These are phyloP conservation scores for Podotricha telesiphe DNA, from an alignment of 2,888 invertebrate species.

Conservation along the genomic window DNA sequence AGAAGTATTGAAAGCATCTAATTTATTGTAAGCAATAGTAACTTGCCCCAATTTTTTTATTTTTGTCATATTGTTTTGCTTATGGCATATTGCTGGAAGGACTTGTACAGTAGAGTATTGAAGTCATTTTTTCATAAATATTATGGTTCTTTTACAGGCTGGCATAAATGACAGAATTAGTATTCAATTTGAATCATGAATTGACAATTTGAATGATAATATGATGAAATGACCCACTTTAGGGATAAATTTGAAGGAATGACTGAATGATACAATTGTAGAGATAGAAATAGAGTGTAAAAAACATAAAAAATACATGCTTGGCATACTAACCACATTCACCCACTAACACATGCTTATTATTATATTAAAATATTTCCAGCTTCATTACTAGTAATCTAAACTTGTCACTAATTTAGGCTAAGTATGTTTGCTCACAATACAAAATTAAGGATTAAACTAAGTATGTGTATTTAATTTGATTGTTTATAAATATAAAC, in stretches of 20 bases:
- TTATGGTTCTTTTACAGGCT: conserved; percentile 71
- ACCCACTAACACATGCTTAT: conserved; percentile 40
- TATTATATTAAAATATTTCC: conserved; percentile 14
- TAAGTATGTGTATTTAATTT: conserved; percentile 29
- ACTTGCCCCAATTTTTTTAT: background rate
- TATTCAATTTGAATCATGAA: conserved; percentile 46
- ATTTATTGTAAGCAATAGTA: background rate
- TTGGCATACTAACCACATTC: conserved; percentile 46
- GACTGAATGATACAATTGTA: conserved; percentile 38
- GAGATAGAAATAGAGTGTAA: conserved; percentile 24
- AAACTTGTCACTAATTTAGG: conserved; percentile 43
- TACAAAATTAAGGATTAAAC: conserved; percentile 35
- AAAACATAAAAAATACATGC: conserved; percentile 34
- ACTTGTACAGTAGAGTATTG: conserved; percentile 19
- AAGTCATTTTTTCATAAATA: conserved; percentile 44
- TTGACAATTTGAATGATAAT: conserved; percentile 33
- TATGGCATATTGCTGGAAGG: conserved; percentile 19
- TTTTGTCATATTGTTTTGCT: conserved; percentile 22
- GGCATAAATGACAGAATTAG: conserved; percentile 66
- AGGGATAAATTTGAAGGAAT: conserved; percentile 39
- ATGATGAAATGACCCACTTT: conserved; percentile 25
- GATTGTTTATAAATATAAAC: conserved; percentile 23
- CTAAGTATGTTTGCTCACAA: conserved; percentile 42
- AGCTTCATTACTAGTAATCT: conserved; percentile 20
- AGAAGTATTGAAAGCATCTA: conserved; percentile 52